Conservation (phyloP, 2,888 invertebrate species). For the Nephrotoma appendiculata region DNA sequence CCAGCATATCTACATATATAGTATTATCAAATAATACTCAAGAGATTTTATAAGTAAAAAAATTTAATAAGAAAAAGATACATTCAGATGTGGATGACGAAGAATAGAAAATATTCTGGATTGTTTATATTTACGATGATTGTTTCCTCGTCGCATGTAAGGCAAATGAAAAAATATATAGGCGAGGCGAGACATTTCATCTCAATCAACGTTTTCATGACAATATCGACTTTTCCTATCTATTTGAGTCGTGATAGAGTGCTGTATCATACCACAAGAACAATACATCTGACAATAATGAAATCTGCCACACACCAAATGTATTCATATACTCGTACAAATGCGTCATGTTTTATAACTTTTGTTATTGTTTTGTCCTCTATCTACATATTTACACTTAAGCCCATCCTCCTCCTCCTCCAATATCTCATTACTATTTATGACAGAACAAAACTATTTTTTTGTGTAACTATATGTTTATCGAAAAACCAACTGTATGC, state of each 20-base stretch:
- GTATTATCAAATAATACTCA: neutral
- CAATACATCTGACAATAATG: neutral
- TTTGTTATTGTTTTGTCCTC: neutral
- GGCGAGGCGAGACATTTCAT: neutral
- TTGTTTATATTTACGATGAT: neutral
- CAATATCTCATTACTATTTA: neutral
- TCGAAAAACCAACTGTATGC: neutral
- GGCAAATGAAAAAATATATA: neutral
- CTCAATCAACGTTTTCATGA: neutral
- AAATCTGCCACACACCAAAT: neutral
- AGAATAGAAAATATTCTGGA: neutral
- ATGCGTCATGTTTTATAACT: neutral
- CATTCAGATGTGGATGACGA: neutral
- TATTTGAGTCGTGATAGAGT: neutral
- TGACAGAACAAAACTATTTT: neutral
- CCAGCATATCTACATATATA: neutral
- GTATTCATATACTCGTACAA: neutral
- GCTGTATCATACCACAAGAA: neutral
- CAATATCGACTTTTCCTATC: neutral
- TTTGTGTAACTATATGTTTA: neutral
- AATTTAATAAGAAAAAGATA: neutral
- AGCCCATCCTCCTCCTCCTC: neutral
- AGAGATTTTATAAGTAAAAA: neutral
- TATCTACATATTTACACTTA: neutral
- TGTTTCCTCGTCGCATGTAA: neutral